These are phyloP conservation scores for Metellina segmentata DNA, from an alignment of 2,888 invertebrate species.

Conservation along the genomic window DNA sequence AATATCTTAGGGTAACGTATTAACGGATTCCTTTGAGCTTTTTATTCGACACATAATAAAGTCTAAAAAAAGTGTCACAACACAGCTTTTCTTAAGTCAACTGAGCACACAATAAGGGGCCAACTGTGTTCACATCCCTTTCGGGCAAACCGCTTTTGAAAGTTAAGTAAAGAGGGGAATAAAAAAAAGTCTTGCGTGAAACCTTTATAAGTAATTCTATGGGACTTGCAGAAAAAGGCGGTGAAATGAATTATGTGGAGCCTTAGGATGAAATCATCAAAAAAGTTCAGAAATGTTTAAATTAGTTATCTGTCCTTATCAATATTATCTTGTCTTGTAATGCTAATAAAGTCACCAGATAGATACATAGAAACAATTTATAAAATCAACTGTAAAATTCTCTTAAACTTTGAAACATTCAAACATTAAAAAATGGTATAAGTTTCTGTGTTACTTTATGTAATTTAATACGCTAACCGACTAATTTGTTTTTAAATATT, in stretches of 20 bases:
- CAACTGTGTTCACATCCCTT: slow-evolving; percentile 48
- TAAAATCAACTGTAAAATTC: too few species aligned
- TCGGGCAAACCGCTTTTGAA: slow-evolving; percentile 8
- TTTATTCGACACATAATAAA: not conserved
- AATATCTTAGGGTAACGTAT: not conserved
- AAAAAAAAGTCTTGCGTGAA: not conserved
- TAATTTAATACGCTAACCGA: too few species aligned
- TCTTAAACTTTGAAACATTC: too few species aligned
- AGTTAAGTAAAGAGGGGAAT: not conserved
- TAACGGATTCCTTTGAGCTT: not conserved
- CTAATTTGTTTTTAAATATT: too few species aligned
- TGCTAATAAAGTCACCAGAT: too few species aligned
- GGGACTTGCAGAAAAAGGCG: not conserved
- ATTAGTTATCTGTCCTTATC: not conserved
- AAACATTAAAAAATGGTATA: too few species aligned
- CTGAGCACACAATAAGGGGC: slow-evolving; percentile 7
- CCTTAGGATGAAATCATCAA: not conserved
- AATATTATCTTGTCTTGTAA: too few species aligned
- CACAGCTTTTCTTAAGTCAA: slow-evolving; percentile 16
- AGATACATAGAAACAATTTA: too few species aligned
- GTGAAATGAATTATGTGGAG: not conserved
- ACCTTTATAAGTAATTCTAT: slow-evolving; percentile 9
- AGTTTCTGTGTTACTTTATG: too few species aligned
- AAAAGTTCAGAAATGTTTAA: not conserved
- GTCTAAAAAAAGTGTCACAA: slow-evolving; percentile 14